These are phyloP conservation scores for Sebastes jordani DNA, from an alignment of 2,797 vertebrate genomes.

Conservation along the genomic window DNA sequence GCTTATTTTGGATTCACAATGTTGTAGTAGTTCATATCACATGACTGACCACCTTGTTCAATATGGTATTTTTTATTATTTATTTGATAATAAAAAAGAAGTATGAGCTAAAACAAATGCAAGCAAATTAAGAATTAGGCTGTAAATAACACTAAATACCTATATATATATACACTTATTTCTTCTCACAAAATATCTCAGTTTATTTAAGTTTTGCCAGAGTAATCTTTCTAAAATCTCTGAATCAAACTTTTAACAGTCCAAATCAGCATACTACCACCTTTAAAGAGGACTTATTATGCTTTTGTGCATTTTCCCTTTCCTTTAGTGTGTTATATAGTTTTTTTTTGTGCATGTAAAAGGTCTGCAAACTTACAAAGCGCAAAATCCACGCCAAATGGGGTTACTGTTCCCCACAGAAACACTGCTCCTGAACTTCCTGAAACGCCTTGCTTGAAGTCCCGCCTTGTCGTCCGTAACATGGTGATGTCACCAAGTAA, in stretches of 20 bases:
- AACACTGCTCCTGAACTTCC: too few species aligned
- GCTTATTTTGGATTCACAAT: constrained; percentile 12
- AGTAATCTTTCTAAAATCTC: constrained; percentile 26
- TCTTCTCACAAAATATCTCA: constrained; percentile 5
- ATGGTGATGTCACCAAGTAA: too few species aligned
- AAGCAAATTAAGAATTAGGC: neutral
- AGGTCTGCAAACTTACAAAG: too few species aligned
- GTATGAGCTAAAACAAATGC: neutral
- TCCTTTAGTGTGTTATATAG: too few species aligned
- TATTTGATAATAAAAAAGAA: neutral
- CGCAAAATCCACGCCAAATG: too few species aligned
- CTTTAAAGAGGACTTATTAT: neutral
- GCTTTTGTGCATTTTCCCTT: too few species aligned
- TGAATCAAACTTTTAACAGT: constrained; percentile 13
- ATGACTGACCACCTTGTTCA: neutral
- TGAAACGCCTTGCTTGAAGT: too few species aligned
- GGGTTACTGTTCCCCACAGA: too few species aligned
- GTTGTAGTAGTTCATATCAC: neutral
- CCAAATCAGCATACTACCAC: constrained; percentile 7
- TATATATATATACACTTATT: neutral
- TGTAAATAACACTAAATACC: neutral
- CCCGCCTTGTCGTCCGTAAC: too few species aligned
- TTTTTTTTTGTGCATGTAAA: too few species aligned
- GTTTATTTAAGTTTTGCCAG: neutral
- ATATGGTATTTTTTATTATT: too few species aligned